These are phyloP conservation scores for Oligia latruncula DNA, from an alignment of 2,888 invertebrate species.

Conservation along the genomic window DNA sequence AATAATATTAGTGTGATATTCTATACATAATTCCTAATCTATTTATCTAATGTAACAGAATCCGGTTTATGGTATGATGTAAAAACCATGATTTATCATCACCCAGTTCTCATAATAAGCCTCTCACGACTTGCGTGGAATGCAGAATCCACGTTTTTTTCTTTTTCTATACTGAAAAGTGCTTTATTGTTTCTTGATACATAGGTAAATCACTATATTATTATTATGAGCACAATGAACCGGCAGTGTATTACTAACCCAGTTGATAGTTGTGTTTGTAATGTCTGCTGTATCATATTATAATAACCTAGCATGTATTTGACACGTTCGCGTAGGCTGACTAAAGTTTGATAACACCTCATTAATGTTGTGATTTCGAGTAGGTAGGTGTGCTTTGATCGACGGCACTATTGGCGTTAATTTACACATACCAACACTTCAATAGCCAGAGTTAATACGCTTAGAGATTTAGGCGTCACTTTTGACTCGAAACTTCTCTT, in stretches of 20 bases:
- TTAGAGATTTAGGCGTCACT: too few species aligned
- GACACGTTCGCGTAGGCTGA: slow-evolving; percentile 18
- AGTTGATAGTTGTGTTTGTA: slow-evolving; percentile 33
- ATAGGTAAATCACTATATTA: slow-evolving; percentile 28
- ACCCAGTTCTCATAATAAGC: slow-evolving; percentile 28
- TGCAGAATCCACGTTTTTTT: slow-evolving; percentile 34
- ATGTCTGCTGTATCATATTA: slow-evolving; percentile 16
- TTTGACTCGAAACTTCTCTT: too few species aligned
- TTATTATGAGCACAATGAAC: slow-evolving; percentile 24
- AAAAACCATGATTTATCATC: slow-evolving; percentile 25
- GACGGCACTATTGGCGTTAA: neutral
- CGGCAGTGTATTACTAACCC: slow-evolving; percentile 46
- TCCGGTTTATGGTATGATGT: neutral
- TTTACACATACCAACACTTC: neutral
- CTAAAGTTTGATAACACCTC: slow-evolving; percentile 53
- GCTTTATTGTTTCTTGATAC: slow-evolving; percentile 52
- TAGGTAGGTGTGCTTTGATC: slow-evolving; percentile 23
- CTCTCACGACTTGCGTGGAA: slow-evolving; percentile 41
- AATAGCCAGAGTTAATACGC: too few species aligned
- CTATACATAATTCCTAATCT: too few species aligned
- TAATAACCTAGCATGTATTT: slow-evolving; percentile 5
- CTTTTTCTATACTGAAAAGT: slow-evolving; percentile 31
- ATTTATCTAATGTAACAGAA: neutral
- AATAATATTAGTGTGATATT: neutral
- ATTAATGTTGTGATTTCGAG: slow-evolving; percentile 28